phyloP scores from a whole-genome alignment of 2,113 vertebrate species.

The Piaya cayana region DNA sequence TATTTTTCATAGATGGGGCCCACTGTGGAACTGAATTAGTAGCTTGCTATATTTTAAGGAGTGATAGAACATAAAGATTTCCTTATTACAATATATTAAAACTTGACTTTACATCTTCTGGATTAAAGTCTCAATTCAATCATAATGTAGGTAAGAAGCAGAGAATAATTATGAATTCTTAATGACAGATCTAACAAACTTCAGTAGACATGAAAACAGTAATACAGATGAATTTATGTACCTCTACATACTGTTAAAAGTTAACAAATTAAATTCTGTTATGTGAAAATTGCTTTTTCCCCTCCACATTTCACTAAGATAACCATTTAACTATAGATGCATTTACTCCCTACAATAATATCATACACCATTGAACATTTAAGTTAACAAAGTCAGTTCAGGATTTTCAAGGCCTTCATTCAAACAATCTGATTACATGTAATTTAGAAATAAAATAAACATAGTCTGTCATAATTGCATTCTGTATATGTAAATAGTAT shows the following conservation, averaged over 20 bases:
- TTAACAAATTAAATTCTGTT: not conserved
- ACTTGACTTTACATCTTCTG: not conserved
- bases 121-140: not conserved
- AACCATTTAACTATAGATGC: not conserved
- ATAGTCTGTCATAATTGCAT: no score
- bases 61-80: not conserved
- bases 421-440: not conserved
- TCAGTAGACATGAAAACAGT: not conserved
- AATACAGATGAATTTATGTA: not conserved
- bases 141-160: rapidly evolving
- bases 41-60: not conserved
- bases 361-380: not conserved
- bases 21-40: not conserved
- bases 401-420: not conserved
- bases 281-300: not conserved
- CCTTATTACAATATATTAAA: not conserved
- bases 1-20: not conserved
- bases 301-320: not conserved
- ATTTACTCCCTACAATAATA: not conserved
- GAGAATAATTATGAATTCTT: not conserved
- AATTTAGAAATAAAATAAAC: not conserved
- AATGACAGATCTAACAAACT: not conserved
- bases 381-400: not conserved
- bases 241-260: not conserved
- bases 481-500: not conserved